These are phyloP conservation scores for Entomyzon cyanotis DNA, from an alignment of 2,113 vertebrate species.

Conservation along the genomic window DNA sequence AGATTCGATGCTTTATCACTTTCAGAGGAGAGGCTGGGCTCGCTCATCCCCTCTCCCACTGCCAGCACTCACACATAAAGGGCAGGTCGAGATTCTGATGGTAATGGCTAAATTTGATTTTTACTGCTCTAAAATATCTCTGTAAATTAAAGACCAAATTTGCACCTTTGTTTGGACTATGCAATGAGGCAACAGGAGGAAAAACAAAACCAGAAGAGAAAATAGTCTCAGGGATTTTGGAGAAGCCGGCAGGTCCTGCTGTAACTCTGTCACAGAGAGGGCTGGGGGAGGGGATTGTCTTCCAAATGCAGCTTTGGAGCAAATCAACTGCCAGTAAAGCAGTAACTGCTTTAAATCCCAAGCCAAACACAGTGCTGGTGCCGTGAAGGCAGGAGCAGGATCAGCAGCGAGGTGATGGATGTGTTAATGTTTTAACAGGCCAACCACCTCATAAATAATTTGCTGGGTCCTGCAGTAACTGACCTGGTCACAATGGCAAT, in stretches of 20 bases:
- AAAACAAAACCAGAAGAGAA: neutral
- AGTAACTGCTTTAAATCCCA: neutral
- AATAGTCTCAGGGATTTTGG: neutral
- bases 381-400: neutral
- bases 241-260: neutral
- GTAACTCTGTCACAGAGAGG: neutral
- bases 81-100: neutral
- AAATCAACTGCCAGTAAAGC: neutral
- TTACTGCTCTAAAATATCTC: neutral
- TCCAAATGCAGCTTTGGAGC: neutral
- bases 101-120: neutral
- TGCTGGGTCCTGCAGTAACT: slow-evolving; percentile 27
- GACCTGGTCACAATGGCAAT: slow-evolving; percentile 41
- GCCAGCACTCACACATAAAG: neutral
- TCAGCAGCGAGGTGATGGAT: slow-evolving; percentile 20
- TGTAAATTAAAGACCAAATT: neutral
- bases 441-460: slow-evolving; percentile 38
- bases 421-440: slow-evolving; percentile 46
- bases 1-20: neutral
- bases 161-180: neutral
- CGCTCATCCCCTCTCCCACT: neutral
- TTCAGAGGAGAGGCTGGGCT: neutral
- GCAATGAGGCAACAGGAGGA: neutral
- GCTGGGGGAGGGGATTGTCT: neutral
- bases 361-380: neutral